These are phyloP conservation scores for Dunckerocampus dactyliophorus DNA, from an alignment of 2,113 vertebrate species.

Conservation along the genomic window DNA sequence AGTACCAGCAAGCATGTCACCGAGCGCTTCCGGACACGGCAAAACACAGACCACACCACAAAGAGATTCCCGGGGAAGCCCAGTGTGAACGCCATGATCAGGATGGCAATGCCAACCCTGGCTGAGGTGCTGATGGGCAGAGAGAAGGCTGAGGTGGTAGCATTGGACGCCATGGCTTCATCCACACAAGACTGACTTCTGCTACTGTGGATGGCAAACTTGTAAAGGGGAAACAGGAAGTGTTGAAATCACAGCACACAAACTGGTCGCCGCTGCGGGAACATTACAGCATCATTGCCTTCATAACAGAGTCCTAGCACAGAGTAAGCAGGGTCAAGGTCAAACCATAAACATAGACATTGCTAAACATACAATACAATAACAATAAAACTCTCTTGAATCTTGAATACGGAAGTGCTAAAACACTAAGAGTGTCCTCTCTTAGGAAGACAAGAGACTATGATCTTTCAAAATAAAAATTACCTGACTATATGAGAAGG, in stretches of 20 bases:
- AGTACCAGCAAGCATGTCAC: conserved; percentile 81
- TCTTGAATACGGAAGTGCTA: too few relatives aligned
- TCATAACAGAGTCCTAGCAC: not conserved
- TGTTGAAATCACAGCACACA: not conserved
- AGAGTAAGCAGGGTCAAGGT: not conserved
- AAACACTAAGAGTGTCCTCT: too few relatives aligned
- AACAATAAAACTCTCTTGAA: too few relatives aligned
- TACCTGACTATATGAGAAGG: too few relatives aligned
- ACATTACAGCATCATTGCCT: not conserved
- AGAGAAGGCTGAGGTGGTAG: not conserved
- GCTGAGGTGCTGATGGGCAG: conserved; percentile 20
- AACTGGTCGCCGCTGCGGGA: not conserved
- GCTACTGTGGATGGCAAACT: not conserved
- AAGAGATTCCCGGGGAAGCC: conserved; percentile 84
- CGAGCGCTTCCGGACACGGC: conserved; percentile 74
- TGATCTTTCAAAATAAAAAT: not conserved
- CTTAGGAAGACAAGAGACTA: too few relatives aligned
- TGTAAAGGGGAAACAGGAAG: conserved; percentile 37
- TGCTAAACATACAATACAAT: too few relatives aligned
- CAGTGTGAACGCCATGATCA: conserved; percentile 75
- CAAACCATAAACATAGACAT: not conserved
- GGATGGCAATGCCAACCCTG: conserved; percentile 66
- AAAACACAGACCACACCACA: conserved; percentile 81
- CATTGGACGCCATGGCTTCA: conserved; percentile 17
- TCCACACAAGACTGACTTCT: not conserved